Evolutionary conservation across 2,888 invertebrate genomes (phyloP), one percentile per base, ranked within the genome.

Genomic region (Uropetala carovei): DNA sequence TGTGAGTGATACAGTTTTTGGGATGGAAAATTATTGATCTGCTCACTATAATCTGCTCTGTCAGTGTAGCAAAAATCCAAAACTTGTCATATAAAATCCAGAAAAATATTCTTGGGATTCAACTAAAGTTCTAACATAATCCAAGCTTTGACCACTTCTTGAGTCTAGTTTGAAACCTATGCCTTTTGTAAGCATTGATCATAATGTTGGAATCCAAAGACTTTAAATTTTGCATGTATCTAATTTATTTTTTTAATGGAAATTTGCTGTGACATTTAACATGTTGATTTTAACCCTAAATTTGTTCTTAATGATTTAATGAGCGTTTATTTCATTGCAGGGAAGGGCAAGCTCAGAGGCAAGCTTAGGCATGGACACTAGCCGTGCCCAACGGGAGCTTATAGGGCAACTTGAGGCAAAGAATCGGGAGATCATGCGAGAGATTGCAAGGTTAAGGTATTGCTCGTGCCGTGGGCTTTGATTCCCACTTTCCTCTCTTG

Each of bases 371-470:
- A 96, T 98, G 94, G 99, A 99, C 94, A 98, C 98, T 91, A 98
- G 98, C 92, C 96, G 98, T 93, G 98, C 98, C 30, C 98, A 99
- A 94, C 96, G 99, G 13, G 99, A 99, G 94, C 96, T 99, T 14
- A 99, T 99, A 94, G 97, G 97, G 82, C 98, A 99, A 94, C 96
- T 99, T 91, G 99, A 99, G 94, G 97, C 98, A 92, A 99, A 99
- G 96, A 99, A 99, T 95, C 96, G 98, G 94, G 99, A 99, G 96
- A 99, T 99, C 93, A 98, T 99, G 98, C 96, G 98, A 93, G 99
- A 99, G 96, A 99, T 99, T 94, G 98, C 98, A 93, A 97, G 98
- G 94, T 96, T 98, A 94, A 97, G 98, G 97, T 97, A 95, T 94
- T 93, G 92, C 92, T 95, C 94, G 94, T 95, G 94, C 94, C 94